phyloP scores from a whole-genome alignment of 1,140 invertebrate species.

The Spodoptera litura region DNA sequence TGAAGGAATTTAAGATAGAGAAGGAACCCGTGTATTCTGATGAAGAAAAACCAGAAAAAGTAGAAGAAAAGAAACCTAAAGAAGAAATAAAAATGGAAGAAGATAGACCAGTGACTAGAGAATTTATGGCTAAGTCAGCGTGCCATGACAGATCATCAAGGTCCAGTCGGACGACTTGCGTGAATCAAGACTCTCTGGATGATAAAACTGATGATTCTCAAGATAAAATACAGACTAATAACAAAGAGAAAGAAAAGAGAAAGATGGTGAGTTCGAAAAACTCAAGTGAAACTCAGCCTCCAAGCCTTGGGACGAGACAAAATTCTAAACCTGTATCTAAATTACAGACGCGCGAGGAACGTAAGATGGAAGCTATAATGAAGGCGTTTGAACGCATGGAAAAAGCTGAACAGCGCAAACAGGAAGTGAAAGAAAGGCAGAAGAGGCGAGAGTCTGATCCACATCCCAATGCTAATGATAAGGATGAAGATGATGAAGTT shows the following conservation, averaged over 20 bases:
- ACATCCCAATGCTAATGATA: conserved; percentile 78
- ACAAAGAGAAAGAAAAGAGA: conserved; percentile 83
- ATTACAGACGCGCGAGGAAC: conserved; percentile 94
- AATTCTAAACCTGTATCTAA: conserved; percentile 48
- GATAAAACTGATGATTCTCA: conserved; percentile 84
- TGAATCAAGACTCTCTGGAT: conserved; percentile 75
- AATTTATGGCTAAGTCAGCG: conserved; percentile 77
- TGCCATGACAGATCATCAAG: conserved; percentile 78
- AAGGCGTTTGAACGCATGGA: conserved; percentile 96
- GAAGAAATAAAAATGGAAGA: conserved; percentile 65
- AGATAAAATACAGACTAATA: conserved; percentile 86
- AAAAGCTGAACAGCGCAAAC: conserved; percentile 92
- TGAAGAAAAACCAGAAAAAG: conserved; percentile 58
- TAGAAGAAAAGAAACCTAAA: conserved; percentile 53
- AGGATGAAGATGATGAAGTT: conserved; percentile 81
- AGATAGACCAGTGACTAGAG: conserved; percentile 67
- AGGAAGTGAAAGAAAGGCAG: conserved; percentile 88
- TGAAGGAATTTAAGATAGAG: conserved; percentile 49
- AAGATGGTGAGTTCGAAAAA: conserved; percentile 82
- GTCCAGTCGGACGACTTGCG: conserved; percentile 76
- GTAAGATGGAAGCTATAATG: conserved; percentile 98
- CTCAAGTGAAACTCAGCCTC: conserved; percentile 9
- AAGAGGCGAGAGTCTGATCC: conserved; percentile 86
- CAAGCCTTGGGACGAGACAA: conserved; percentile 36
- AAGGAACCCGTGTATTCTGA: conserved; percentile 57